Conservation (phyloP, 2,113 vertebrate genomes). For the Cathartes aura region DNA sequence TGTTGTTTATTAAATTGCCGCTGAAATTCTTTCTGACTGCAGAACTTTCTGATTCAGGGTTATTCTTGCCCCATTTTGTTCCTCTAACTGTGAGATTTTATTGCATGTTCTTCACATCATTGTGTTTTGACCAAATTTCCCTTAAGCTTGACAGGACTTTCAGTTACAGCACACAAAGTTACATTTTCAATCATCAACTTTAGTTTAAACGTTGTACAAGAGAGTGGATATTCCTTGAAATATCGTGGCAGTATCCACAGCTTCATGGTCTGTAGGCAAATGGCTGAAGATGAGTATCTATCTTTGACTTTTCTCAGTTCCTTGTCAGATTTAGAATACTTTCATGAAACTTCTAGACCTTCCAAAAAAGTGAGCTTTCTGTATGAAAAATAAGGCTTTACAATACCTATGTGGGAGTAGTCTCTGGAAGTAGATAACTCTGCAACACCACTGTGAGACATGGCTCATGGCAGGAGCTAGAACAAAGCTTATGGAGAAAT, state of each 20-base stretch:
- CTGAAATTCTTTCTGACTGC: not conserved
- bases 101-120: fast-evolving
- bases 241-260: not conserved
- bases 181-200: not conserved
- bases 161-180: not conserved
- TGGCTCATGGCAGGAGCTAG: not conserved
- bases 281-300: not conserved
- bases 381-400: not conserved
- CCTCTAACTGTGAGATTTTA: fast-evolving
- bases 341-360: not conserved
- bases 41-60: not conserved
- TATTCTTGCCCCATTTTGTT: not conserved
- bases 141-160: not conserved
- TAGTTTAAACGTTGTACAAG: not conserved
- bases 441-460: not conserved
- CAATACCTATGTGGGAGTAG: not conserved
- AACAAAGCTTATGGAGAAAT: not conserved
- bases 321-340: not conserved
- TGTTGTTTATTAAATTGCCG: not conserved
- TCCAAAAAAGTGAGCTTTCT: not conserved
- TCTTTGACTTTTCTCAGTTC: not conserved
- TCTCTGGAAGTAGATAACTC: not conserved
- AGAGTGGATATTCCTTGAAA: not conserved
- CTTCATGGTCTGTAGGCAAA: not conserved
- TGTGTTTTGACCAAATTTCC: not conserved